These are phyloP conservation scores for Alosa sapidissima DNA, from an alignment of 2,797 vertebrate species.

Conservation along the genomic window DNA sequence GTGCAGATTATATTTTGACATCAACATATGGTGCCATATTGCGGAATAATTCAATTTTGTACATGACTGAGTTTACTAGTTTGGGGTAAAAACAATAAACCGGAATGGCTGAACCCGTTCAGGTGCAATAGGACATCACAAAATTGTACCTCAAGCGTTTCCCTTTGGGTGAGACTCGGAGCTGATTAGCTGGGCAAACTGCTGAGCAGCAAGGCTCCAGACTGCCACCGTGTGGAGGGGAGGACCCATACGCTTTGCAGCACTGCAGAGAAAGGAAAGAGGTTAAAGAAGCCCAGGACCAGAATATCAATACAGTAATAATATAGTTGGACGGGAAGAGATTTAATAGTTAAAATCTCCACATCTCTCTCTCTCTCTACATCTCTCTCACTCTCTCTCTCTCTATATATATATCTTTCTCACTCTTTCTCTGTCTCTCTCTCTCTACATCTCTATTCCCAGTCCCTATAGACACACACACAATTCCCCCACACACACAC, in stretches of 20 bases:
- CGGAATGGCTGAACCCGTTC: conserved; percentile 37
- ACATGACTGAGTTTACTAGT: conserved; percentile 43
- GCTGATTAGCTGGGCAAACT: conserved; percentile 60
- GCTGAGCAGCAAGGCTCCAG: conserved; percentile 55
- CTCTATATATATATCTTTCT: conserved; percentile 12
- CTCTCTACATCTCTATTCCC: conserved; percentile 18
- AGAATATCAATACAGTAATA: neutral
- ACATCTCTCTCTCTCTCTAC: conserved; percentile 10
- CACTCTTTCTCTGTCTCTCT: conserved; percentile 13
- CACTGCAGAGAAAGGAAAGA: conserved; percentile 60
- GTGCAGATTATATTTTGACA: conserved; percentile 48
- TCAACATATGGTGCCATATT: conserved; percentile 49
- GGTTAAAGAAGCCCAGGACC: neutral
- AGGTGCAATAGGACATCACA: conserved; percentile 41
- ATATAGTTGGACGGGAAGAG: conserved; percentile 8
- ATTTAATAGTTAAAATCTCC: neutral
- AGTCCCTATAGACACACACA: conserved; percentile 10
- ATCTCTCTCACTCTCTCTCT: conserved; percentile 7
- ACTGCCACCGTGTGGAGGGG: conserved; percentile 48
- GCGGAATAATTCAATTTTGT: conserved; percentile 54
- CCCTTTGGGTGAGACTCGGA: conserved; percentile 67
- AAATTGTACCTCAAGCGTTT: conserved; percentile 76
- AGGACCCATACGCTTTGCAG: conserved; percentile 66
- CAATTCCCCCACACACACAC: neutral
- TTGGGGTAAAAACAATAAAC: conserved; percentile 32